Percentiles rank a stretch among this genome's conserved stretches.
phyloP scores from a whole-genome alignment of 1,140 invertebrate species.

The Protaetia brevitarsis region DNA sequence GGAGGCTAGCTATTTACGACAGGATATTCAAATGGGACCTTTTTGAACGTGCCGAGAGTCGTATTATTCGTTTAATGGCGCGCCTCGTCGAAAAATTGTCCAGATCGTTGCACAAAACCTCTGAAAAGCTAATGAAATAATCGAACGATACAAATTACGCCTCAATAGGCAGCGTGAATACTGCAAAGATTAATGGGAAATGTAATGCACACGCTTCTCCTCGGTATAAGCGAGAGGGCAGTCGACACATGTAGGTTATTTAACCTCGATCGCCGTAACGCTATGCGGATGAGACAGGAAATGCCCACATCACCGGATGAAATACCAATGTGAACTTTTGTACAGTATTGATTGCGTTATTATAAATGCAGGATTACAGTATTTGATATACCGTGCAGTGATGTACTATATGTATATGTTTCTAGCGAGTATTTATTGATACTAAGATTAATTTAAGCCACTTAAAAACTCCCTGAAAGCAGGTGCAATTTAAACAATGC shows the following conservation, averaged over 20 bases:
- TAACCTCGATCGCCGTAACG: constrained; percentile 1
- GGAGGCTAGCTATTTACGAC: background rate
- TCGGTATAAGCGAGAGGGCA: background rate
- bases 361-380: too few relatives aligned
- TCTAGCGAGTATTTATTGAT: too few relatives aligned
- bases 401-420: too few relatives aligned
- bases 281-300: background rate
- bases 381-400: too few relatives aligned
- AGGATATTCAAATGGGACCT: constrained; percentile 11
- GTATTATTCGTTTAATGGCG: constrained; percentile 12
- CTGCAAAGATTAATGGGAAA: constrained; percentile 11
- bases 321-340: too few relatives aligned
- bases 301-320: background rate
- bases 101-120: constrained; percentile 6
- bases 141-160: constrained; percentile 7
- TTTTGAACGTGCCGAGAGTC: background rate
- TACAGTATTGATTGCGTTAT: too few relatives aligned
- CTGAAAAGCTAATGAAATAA: constrained; percentile 16
- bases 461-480: too few relatives aligned
- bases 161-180: background rate
- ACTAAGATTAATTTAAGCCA: too few relatives aligned
- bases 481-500: too few relatives aligned
- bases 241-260: background rate
- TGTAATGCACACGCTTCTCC: background rate
- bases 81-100: background rate